Base-by-base conservation (phyloP, 64 coral and sea anemone species). In the Montipora capricornis region DNA sequence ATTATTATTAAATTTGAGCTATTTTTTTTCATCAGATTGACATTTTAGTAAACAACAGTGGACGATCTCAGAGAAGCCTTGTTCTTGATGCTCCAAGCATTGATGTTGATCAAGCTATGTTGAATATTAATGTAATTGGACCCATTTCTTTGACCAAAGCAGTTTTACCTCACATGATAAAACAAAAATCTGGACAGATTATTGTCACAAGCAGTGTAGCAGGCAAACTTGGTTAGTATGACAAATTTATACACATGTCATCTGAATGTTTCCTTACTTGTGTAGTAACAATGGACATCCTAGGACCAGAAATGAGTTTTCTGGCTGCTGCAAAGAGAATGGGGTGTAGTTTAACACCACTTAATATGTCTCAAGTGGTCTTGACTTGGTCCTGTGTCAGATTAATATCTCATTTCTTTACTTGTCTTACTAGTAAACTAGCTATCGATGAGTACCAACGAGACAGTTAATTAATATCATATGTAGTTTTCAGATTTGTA, bases 11-110 rank as follows among this genome's bases (percentile, higher is more conserved):
- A 14, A 68, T 68, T 17, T 11, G 4, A 16, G 12, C 4, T 2
- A 1, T 53, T 87, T 87, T 90, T 24, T 62, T 61, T 44, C 8
- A 47, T 62, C 49, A 97, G 95, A 75, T 97, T 92, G 95, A 97
- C 67, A 92, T 97, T 47, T 86, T 97, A 47, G 93, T 97, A 16
- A 97, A 97, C 70, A 97, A 97, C 61, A 94, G 89, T 94, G 95
- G 95, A 3, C 77, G 95, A 51, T 91, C 92, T n/a, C 95, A 97
- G 79, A 59, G 88, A 78, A 26, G 92, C 15, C 75, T 97, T 13
- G 95, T 88, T 5, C 91, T 97, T 55, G 74, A 88, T 44, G 83
- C 88, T 20, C 92, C 89, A 20, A 89, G 73, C 1, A 70, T 97
- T 46, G 84, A 77, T 10, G 89, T 97, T 20, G 92, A 94, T 57